Evolutionary conservation across 2,113 vertebrate species (phyloP).

Genomic region (Noturus placidus): DNA sequence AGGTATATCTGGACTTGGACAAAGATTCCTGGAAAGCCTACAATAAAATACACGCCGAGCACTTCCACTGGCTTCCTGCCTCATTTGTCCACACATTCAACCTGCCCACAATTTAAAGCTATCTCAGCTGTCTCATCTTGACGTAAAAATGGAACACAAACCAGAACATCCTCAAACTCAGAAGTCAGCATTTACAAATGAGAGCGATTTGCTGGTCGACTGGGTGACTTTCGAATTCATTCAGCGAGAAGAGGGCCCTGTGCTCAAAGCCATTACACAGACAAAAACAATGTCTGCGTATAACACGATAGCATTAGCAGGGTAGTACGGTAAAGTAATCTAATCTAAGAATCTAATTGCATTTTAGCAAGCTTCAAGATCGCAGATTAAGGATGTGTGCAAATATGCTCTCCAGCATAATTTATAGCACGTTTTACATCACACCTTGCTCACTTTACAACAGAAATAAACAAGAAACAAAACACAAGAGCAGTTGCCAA

Average conservation of each 20-base stretch:
- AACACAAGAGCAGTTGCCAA: not conserved
- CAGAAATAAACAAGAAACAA: not conserved
- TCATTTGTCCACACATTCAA: not conserved
- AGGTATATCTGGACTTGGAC: not conserved
- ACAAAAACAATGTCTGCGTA: conserved; percentile 53
- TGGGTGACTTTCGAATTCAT: conserved; percentile 65
- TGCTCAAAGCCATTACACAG: conserved; percentile 60
- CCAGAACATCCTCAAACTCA: conserved; percentile 49
- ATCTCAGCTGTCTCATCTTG: conserved; percentile 15
- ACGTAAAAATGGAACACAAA: conserved; percentile 44
- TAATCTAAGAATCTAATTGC: conserved; percentile 13
- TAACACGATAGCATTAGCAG: conserved; percentile 8
- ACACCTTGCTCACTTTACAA: not conserved
- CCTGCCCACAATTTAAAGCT: conserved; percentile 1
- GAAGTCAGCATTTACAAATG: conserved; percentile 60
- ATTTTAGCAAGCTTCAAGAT: conserved; percentile 28
- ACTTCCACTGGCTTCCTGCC: not conserved
- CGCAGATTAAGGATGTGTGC: conserved; percentile 5
- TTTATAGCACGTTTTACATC: conserved; percentile 18
- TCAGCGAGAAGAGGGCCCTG: conserved; percentile 64
- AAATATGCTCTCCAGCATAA: conserved; percentile 26
- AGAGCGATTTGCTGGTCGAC: conserved; percentile 66
- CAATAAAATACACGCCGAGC: not conserved
- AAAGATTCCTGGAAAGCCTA: not conserved
- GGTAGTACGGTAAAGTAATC: not conserved